Evolutionary conservation across 2,888 invertebrate genomes (phyloP).

Genomic region (Trichacis sp.): DNA sequence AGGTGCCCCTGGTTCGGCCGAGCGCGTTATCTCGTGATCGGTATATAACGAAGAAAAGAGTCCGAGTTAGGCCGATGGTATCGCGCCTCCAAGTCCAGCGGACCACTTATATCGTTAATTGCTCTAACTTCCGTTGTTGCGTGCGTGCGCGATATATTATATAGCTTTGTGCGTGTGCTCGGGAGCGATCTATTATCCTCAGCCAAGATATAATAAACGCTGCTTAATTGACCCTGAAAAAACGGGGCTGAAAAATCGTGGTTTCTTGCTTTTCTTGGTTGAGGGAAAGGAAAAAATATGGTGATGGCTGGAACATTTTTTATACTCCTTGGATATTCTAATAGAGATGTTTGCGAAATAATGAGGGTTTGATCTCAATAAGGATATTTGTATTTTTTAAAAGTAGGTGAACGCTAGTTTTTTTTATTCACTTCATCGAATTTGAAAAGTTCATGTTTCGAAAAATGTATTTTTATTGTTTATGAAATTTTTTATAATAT

Average conservation of each 20-base stretch:
- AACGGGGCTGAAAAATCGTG: background rate
- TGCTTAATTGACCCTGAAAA: slow-evolving; percentile 44
- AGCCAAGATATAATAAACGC: slow-evolving; percentile 39
- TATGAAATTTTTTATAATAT: too few relatives aligned
- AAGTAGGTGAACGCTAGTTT: too few relatives aligned
- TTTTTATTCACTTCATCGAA: too few relatives aligned
- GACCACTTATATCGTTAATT: slow-evolving; percentile 70
- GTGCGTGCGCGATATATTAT: slow-evolving; percentile 47
- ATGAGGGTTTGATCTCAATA: too few relatives aligned
- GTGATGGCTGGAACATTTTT: too few relatives aligned
- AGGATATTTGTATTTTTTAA: too few relatives aligned
- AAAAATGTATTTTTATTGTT: too few relatives aligned
- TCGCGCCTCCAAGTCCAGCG: slow-evolving; percentile 63
- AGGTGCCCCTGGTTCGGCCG: slow-evolving; percentile 63
- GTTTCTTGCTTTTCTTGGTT: background rate
- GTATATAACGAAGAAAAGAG: slow-evolving; percentile 55
- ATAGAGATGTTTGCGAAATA: too few relatives aligned
- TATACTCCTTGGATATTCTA: too few relatives aligned
- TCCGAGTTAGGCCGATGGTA: slow-evolving; percentile 60
- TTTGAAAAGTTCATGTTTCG: too few relatives aligned
- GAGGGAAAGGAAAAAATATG: too few relatives aligned
- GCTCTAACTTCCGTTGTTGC: slow-evolving; percentile 66
- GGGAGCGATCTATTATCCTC: slow-evolving; percentile 29
- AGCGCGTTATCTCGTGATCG: slow-evolving; percentile 58
- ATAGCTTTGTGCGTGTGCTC: slow-evolving; percentile 31